Conservation (phyloP, 1,140 invertebrate species). For the Manduca sexta region DNA sequence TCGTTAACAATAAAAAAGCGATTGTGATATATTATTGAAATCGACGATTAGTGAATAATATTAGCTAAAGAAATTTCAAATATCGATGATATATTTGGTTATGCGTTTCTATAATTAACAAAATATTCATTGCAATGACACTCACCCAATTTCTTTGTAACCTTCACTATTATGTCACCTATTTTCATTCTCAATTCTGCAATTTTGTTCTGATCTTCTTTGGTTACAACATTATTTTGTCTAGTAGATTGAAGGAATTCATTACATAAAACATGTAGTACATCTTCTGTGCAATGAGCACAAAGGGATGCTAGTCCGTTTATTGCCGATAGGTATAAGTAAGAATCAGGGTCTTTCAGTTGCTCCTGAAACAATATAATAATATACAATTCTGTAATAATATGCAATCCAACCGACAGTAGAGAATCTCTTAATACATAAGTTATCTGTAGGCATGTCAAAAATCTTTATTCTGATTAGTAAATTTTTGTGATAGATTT, state of each 20-base stretch:
- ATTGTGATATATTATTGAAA: too few relatives aligned
- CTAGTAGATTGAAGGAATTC: constrained; percentile 75
- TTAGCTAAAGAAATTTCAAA: too few relatives aligned
- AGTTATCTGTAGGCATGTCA: too few relatives aligned
- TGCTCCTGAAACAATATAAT: constrained; percentile 77
- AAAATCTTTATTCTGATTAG: too few relatives aligned
- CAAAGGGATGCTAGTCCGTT: constrained; percentile 82
- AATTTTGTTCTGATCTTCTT: constrained; percentile 64
- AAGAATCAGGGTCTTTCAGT: constrained; percentile 86
- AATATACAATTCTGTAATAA: not conserved
- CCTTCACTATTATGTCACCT: constrained; percentile 87
- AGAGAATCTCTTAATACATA: too few relatives aligned
- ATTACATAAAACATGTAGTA: constrained; percentile 78
- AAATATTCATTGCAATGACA: not conserved
- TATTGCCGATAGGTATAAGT: constrained; percentile 86
- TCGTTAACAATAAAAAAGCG: too few relatives aligned
- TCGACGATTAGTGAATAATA: too few relatives aligned
- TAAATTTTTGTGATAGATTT: too few relatives aligned
- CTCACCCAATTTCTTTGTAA: constrained; percentile 81
- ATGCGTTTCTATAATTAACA: too few relatives aligned
- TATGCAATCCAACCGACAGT: too few relatives aligned
- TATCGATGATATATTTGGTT: too few relatives aligned
- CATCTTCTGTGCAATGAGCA: constrained; percentile 77
- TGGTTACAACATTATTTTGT: constrained; percentile 25
- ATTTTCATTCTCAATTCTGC: constrained; percentile 83